Percentiles rank a stretch among this genome's conserved stretches.
phyloP scores from a whole-genome alignment of 2,888 invertebrate genomes.

The Diarsia rubi region DNA sequence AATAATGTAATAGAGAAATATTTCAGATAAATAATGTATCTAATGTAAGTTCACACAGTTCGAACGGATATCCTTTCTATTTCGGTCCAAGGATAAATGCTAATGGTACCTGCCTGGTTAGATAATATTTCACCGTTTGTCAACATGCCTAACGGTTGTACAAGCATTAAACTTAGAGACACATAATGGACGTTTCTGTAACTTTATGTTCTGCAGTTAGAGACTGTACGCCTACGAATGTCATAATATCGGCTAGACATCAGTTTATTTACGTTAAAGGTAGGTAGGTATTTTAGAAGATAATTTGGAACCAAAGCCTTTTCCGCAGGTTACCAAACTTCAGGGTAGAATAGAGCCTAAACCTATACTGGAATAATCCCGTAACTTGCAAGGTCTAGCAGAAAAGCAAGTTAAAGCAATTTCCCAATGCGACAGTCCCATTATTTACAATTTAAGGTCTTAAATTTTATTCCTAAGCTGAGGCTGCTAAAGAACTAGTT shows the following conservation, averaged over 20 bases:
- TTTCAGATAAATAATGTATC: conserved; percentile 42
- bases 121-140: conserved; percentile 81
- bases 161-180: conserved; percentile 62
- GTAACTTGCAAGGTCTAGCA: conserved; percentile 1
- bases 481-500: too few species aligned
- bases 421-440: background rate
- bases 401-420: background rate
- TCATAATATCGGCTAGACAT: conserved; percentile 16
- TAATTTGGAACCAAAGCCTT: conserved; percentile 12
- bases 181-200: conserved; percentile 59
- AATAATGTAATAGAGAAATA: conserved; percentile 29
- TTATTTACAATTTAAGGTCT: background rate
- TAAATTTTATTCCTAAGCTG: background rate
- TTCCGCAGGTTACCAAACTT: background rate
- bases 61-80: conserved; percentile 90
- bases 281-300: conserved; percentile 2
- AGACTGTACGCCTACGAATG: conserved; percentile 50
- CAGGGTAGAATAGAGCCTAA: background rate
- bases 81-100: conserved; percentile 87
- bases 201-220: conserved; percentile 43
- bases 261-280: conserved; percentile 10
- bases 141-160: conserved; percentile 70
- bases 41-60: conserved; percentile 75
- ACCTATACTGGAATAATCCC: background rate
- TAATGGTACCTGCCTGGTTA: conserved; percentile 79